Evolutionary conservation across 1,140 invertebrate genomes (phyloP).

Genomic region (Drosophila insularis): DNA sequence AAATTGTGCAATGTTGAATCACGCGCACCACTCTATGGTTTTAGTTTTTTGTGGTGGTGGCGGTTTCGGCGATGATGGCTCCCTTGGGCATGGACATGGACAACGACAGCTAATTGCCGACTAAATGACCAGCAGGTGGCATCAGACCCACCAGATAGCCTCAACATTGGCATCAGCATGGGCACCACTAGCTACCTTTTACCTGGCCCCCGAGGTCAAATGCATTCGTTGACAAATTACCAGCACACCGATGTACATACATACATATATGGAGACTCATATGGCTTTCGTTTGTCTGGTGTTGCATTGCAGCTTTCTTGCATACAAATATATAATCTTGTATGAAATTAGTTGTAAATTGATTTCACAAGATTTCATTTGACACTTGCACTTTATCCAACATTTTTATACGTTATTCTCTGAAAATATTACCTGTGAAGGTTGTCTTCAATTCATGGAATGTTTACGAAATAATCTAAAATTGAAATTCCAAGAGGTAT

Average conservation of each 20-base stretch:
- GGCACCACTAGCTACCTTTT: neutral
- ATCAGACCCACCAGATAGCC: neutral
- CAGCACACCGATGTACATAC: neutral
- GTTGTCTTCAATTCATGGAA: neutral
- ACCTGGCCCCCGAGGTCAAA: slow-evolving; percentile 16
- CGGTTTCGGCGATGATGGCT: slow-evolving; percentile 26
- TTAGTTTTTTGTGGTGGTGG: slow-evolving; percentile 11
- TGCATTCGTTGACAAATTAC: slow-evolving; percentile 18
- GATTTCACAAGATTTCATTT: slow-evolving; percentile 37
- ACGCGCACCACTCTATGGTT: slow-evolving; percentile 28
- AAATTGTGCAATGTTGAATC: slow-evolving; percentile 62
- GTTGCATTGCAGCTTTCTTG: slow-evolving; percentile 4
- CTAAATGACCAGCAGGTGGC: slow-evolving; percentile 56
- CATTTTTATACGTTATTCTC: neutral
- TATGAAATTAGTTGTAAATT: slow-evolving; percentile 47
- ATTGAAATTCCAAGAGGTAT: neutral
- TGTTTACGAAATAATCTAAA: neutral
- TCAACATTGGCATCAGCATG: slow-evolving; percentile 4
- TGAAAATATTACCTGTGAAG: neutral
- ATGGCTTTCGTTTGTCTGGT: neutral
- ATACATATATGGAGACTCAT: neutral
- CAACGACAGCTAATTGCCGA: slow-evolving; percentile 36
- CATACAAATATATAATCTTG: neutral
- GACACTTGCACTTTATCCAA: slow-evolving; percentile 4
- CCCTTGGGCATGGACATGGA: slow-evolving; percentile 27